A percentile compares a stretch with the other conserved stretches of the same genome.
These are phyloP conservation scores for Drosophila subquinaria DNA, from an alignment of 2,888 invertebrate species.

Conservation along the genomic window DNA sequence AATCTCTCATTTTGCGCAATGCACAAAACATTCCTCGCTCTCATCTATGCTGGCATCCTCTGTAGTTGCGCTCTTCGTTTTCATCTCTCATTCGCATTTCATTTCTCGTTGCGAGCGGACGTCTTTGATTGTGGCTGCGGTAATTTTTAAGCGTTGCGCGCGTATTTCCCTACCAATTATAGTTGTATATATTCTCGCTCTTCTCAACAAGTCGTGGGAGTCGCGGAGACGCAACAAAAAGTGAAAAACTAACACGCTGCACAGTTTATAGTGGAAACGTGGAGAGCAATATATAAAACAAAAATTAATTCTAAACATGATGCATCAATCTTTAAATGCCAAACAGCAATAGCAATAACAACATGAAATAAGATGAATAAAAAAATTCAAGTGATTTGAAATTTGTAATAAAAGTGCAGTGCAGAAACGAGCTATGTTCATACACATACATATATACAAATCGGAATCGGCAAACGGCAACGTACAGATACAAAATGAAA, in stretches of 20 bases:
- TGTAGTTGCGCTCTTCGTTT: constrained; percentile 47
- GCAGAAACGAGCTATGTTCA: constrained; percentile 37
- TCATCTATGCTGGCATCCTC: constrained; percentile 48
- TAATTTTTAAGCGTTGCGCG: constrained; percentile 52
- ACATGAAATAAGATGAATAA: constrained; percentile 19
- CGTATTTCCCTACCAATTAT: constrained; percentile 58
- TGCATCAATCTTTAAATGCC: constrained; percentile 21
- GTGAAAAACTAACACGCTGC: constrained; percentile 55
- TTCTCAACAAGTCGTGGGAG: constrained; percentile 75
- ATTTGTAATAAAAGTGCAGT: constrained; percentile 51
- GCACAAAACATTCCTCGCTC: constrained; percentile 35
- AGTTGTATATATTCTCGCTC: constrained; percentile 53
- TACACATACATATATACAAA: constrained; percentile 36
- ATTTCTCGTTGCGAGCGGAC: constrained; percentile 67
- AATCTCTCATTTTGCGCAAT: constrained; percentile 53
- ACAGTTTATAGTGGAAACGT: constrained; percentile 9
- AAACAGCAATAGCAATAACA: constrained; percentile 14
- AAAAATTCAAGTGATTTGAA: constrained; percentile 37
- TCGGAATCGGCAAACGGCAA: constrained; percentile 32
- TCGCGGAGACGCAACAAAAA: constrained; percentile 43
- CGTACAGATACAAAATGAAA: constrained; percentile 75
- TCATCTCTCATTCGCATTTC: constrained; percentile 65
- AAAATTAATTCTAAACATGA: constrained; percentile 25
- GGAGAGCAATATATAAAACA: constrained; percentile 43
- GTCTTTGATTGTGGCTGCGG: constrained; percentile 56